These are phyloP conservation scores for Bradynema listronoti DNA, from an alignment of 1,140 invertebrate genomes.

Conservation along the genomic window DNA sequence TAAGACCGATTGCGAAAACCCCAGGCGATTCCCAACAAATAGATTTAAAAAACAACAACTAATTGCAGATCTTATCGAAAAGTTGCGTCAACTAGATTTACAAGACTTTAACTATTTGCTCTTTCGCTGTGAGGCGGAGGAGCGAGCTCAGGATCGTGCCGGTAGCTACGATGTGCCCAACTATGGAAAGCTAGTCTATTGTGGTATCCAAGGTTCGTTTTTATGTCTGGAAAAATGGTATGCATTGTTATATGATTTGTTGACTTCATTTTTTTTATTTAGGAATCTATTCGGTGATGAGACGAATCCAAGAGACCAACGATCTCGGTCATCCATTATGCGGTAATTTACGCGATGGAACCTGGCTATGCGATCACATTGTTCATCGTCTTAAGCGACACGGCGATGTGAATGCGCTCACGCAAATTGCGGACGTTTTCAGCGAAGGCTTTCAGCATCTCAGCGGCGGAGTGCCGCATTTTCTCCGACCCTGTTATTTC, in stretches of 20 bases:
- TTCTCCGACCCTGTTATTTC: conserved; percentile 86
- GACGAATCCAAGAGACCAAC: conserved; percentile 73
- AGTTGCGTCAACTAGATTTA: conserved; percentile 12
- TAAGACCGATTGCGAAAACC: no score
- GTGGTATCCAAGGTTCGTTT: conserved; percentile 88
- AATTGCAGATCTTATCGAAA: no score
- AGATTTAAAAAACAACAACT: no score
- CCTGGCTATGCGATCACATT: conserved; percentile 67
- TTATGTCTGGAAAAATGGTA: no score
- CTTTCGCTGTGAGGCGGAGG: conserved; percentile 82
- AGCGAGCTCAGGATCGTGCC: conserved; percentile 69
- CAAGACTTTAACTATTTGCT: conserved; percentile 70
- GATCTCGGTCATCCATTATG: conserved; percentile 93
- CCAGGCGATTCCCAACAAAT: no score
- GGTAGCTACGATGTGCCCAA: conserved; percentile 78
- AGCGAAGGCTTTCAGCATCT: no score
- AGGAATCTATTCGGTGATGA: conserved; percentile 72
- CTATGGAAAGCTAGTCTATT: conserved; percentile 77
- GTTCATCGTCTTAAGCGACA: conserved; percentile 59
- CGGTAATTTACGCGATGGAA: conserved; percentile 79
- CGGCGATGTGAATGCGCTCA: conserved; percentile 55
- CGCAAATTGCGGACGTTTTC: no score
- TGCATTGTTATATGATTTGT: no score
- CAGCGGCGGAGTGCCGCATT: conserved; percentile 77
- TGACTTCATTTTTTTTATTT: no score